Conservation (phyloP, 2,113 vertebrate species). For the Lathamus discolor region DNA sequence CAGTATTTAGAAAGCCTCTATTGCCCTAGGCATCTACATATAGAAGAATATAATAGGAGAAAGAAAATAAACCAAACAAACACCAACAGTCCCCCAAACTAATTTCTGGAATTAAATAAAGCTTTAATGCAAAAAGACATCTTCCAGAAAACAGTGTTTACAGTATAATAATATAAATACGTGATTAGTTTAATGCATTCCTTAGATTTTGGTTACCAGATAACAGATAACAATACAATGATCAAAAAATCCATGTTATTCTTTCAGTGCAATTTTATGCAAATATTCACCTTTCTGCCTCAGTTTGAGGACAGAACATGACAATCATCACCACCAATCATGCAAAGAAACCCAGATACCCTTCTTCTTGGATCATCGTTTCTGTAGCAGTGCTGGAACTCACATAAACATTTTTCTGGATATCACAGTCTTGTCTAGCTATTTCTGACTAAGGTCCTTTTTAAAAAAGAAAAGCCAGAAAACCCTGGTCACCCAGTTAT, state of each 20-base stretch:
- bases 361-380: neutral
- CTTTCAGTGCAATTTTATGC: neutral
- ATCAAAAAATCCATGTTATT: neutral
- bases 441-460: neutral
- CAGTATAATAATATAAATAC: neutral
- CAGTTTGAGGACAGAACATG: neutral
- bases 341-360: neutral
- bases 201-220: neutral
- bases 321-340: neutral
- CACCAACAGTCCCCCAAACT: neutral
- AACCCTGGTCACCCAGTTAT: rapidly evolving
- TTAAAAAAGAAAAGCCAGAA: neutral
- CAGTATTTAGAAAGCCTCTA: neutral
- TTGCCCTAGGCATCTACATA: neutral
- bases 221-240: neutral
- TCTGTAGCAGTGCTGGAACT: neutral
- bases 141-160: neutral
- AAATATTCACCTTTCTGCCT: neutral
- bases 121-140: neutral
- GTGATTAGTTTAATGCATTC: neutral
- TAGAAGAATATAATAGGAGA: neutral
- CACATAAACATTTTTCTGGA: neutral
- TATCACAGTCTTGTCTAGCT: neutral
- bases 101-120: neutral
- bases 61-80: neutral